These are phyloP conservation scores for Nephrotoma guestfalica DNA, from an alignment of 2,888 invertebrate species.

Conservation along the genomic window DNA sequence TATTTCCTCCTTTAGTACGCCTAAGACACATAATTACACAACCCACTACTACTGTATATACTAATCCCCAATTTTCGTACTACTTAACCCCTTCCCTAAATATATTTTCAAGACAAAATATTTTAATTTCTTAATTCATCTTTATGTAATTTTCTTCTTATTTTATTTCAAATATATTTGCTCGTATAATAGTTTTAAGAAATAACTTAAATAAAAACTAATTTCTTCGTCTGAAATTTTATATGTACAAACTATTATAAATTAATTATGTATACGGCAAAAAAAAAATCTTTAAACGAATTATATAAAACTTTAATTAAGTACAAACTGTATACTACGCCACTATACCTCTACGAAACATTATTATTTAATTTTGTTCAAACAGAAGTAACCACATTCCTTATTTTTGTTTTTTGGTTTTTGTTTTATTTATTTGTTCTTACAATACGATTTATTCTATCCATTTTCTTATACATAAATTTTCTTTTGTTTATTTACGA, in stretches of 20 bases:
- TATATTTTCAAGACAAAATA: background rate
- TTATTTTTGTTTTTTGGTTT: background rate
- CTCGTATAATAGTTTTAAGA: background rate
- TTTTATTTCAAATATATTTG: background rate
- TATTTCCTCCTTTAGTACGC: background rate
- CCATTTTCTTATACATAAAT: no score
- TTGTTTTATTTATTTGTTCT: background rate
- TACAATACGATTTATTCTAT: no score
- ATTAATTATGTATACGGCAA: background rate
- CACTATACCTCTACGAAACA: background rate
- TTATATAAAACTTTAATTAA: background rate
- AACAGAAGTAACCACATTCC: background rate
- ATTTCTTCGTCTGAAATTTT: background rate
- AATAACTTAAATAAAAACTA: background rate
- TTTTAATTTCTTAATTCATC: background rate
- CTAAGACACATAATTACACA: no score
- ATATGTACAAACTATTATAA: background rate
- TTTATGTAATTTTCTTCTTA: background rate
- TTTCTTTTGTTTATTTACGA: no score
- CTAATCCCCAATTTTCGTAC: background rate
- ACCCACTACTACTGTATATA: background rate
- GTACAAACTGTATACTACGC: background rate
- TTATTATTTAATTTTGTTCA: background rate
- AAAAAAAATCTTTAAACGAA: background rate
- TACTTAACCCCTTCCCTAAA: background rate